Conservation (phyloP, 2,888 invertebrate species). For the Anthophora plumipes region DNA sequence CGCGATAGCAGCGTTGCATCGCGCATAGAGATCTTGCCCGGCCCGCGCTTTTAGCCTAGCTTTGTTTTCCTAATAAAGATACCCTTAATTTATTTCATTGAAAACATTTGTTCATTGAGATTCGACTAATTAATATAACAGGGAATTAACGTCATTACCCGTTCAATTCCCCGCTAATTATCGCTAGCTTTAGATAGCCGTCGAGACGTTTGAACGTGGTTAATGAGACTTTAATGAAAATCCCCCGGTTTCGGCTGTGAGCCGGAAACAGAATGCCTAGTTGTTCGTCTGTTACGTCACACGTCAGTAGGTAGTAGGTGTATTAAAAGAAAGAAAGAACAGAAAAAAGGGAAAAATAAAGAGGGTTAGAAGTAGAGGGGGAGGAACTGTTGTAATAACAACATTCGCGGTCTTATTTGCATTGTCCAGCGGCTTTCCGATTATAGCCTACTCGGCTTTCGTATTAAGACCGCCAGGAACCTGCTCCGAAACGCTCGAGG, state of each 20-base stretch:
- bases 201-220: constrained; percentile 1
- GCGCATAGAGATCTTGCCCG: constrained; percentile 6
- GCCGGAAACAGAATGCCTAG: constrained; percentile 65
- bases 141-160: constrained; percentile 22
- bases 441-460: constrained; percentile 75
- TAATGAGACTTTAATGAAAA: constrained; percentile 57
- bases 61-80: constrained; percentile 19
- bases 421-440: constrained; percentile 74
- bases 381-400: background rate
- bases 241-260: constrained; percentile 45
- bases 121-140: constrained; percentile 38
- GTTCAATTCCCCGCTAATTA: constrained; percentile 25
- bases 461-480: constrained; percentile 73
- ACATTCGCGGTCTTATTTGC: constrained; percentile 72
- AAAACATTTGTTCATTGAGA: constrained; percentile 23
- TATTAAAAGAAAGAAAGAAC: too few relatives aligned
- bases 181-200: constrained; percentile 13
- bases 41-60: background rate
- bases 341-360: too few relatives aligned
- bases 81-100: constrained; percentile 24
- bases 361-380: constrained; percentile 53
- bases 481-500: constrained; percentile 69
- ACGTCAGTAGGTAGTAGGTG: too few relatives aligned
- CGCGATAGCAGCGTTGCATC: constrained; percentile 21
- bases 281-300: constrained; percentile 70